A percentile compares a stretch with the other conserved stretches of the same genome.
These are phyloP conservation scores for Archilochus colubris DNA, from an alignment of 2,113 vertebrate species.

Conservation along the genomic window DNA sequence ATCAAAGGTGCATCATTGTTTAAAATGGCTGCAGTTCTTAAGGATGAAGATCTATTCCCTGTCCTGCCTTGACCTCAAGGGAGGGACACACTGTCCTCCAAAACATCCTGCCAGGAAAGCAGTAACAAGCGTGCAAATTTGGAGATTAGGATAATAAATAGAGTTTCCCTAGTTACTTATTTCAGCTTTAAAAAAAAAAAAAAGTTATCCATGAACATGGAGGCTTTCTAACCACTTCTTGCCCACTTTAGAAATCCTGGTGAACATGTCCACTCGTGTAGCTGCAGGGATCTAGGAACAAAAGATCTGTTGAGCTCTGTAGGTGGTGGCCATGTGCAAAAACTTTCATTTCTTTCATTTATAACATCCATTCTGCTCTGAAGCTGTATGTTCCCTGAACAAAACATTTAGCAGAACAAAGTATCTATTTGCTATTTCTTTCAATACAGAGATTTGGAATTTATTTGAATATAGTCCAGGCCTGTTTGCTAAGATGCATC, in stretches of 20 bases:
- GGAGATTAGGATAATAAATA: conserved; percentile 40
- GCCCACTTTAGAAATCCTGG: neutral
- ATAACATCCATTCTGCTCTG: neutral
- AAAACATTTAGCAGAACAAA: neutral
- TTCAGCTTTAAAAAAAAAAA: neutral
- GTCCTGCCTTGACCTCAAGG: conserved; percentile 40
- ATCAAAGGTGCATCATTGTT: conserved; percentile 59
- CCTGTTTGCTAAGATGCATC: neutral
- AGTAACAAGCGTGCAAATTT: neutral
- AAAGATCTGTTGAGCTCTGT: neutral
- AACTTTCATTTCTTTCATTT: neutral
- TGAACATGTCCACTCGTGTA: neutral
- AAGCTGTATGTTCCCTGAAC: neutral
- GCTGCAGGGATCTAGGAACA: neutral
- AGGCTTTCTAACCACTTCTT: neutral
- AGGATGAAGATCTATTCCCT: conserved; percentile 43
- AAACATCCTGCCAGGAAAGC: conserved; percentile 67
- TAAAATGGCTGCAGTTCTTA: conserved; percentile 47
- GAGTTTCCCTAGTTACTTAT: neutral
- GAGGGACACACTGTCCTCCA: conserved; percentile 57
- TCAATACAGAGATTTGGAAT: neutral
- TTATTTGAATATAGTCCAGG: neutral
- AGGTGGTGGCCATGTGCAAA: neutral
- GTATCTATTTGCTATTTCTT: neutral
- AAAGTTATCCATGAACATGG: fast-evolving